Percentiles rank a stretch among this genome's conserved stretches.
These are phyloP conservation scores for Ranitomeya imitator DNA, from an alignment of 2,113 vertebrate genomes.

Conservation along the genomic window DNA sequence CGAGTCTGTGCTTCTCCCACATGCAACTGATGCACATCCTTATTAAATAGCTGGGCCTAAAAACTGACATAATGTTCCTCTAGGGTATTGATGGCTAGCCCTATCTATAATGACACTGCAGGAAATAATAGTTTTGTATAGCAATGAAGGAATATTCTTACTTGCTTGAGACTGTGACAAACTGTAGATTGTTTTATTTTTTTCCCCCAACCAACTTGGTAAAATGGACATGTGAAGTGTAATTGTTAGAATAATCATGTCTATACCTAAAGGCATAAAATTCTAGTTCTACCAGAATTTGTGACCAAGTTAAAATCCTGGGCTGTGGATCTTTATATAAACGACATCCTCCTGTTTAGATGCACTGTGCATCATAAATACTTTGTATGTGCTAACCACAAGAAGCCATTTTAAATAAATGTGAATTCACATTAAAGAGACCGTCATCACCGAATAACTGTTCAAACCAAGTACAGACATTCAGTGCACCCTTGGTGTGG, in stretches of 20 bases:
- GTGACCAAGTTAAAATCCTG: neutral
- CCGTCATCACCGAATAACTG: too few species aligned
- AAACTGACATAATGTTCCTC: neutral
- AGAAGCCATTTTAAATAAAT: neutral
- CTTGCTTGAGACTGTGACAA: neutral
- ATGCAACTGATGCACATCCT: conserved; percentile 74
- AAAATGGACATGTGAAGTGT: neutral
- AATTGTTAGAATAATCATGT: neutral
- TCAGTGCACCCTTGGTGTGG: too few species aligned
- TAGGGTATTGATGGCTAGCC: neutral
- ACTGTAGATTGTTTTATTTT: neutral
- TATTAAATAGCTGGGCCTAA: conserved; percentile 56
- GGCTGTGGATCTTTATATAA: neutral
- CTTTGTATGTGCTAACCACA: neutral
- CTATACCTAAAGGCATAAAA: neutral
- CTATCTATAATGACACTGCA: neutral
- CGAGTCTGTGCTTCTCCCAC: conserved; percentile 74
- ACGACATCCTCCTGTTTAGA: neutral
- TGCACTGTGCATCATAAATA: neutral
- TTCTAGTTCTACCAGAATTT: too few species aligned
- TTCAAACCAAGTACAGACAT: too few species aligned
- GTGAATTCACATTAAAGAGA: neutral
- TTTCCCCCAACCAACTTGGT: neutral
- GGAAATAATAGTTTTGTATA: neutral
- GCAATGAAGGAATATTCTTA: neutral